A percentile compares a stretch with the other conserved stretches of the same genome.
Conservation (phyloP, 2,797 vertebrate genomes). For the Pangasius krempfi region DNA sequence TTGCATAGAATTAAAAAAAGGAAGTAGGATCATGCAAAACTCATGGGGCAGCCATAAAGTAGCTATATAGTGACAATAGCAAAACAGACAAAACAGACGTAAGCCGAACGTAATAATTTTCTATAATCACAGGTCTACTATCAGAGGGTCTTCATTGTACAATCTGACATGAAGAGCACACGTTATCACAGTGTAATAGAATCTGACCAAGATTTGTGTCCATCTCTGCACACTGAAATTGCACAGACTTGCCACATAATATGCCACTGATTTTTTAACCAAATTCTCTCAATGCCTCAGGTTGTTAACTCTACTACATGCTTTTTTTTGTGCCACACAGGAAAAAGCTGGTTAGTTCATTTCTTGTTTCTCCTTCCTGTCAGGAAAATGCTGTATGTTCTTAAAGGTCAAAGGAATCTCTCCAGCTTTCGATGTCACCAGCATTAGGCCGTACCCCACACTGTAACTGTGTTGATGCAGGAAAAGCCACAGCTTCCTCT, state of each 20-base stretch:
- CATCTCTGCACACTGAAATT: neutral
- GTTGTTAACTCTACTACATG: neutral
- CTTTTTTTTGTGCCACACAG: neutral
- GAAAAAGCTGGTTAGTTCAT: slow-evolving; percentile 17
- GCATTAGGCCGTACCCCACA: neutral
- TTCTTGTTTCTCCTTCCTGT: slow-evolving; percentile 18
- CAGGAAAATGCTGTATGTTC: slow-evolving; percentile 1
- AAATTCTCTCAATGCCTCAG: neutral
- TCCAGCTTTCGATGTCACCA: neutral
- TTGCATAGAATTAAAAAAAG: neutral
- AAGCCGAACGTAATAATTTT: neutral
- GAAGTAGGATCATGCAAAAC: neutral
- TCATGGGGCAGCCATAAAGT: neutral
- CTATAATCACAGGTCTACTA: neutral
- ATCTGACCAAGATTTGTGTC: neutral
- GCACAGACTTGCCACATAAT: neutral
- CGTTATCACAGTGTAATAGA: neutral
- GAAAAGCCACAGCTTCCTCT: slow-evolving; percentile 35
- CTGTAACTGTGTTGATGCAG: slow-evolving; percentile 6
- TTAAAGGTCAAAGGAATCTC: slow-evolving; percentile 15
- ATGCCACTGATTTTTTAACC: neutral
- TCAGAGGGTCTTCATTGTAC: neutral
- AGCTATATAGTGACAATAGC: neutral
- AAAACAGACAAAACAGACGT: neutral
- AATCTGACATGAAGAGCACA: neutral